Base-by-base conservation (phyloP, 2,888 invertebrate species). In the Ypsolopha scabrella region DNA sequence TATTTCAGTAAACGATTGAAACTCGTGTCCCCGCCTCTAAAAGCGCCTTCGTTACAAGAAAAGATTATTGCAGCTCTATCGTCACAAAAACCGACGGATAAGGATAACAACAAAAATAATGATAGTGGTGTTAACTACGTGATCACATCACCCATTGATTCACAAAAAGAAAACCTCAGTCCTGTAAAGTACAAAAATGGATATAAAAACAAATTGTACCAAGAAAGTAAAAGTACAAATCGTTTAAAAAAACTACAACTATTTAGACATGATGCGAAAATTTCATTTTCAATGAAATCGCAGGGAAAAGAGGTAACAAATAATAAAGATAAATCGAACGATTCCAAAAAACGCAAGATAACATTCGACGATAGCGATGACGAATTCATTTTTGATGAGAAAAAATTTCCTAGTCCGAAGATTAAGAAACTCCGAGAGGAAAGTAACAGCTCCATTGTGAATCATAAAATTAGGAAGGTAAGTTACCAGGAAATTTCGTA, bases 1-100 rank as follows among this genome's bases (percentile, higher is more conserved):
- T 83, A 74, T 63, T 87, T 85, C 53, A 72, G 59, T 57, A 86
- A 86, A 57, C 75, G 68, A 58, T 72, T 49, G 53, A 82, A 83
- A 60, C 11, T 76, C 45, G 63, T 70, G 4, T 60, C 55, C 14
- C 48, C 53, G 46, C 54, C 46, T 38, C 53, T 55, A 36, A 74
- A 72, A 57, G 55, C 63, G 11, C 43, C 68, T 6, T 68, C 73
- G 4, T 55, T 83, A 47, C 74, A 78, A 63, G 72, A 78, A 53
- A 82, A 79, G 61, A 67, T 80, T 2, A 57, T 77, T 54, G 73
- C 76, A 0, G 74, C 72, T 2, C 56, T 80, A 36, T 50, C 50
- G 11, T 60, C 62, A 7, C 65, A 60, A 8, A 55, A 55, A 13
- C 54, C 57, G 8, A 53, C 56, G 6, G 59, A 58, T 43, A 65